A percentile compares a stretch with the other conserved stretches of the same genome.
These are phyloP conservation scores for Rhynchotus rufescens DNA, from an alignment of 2,797 vertebrate genomes.

Conservation along the genomic window DNA sequence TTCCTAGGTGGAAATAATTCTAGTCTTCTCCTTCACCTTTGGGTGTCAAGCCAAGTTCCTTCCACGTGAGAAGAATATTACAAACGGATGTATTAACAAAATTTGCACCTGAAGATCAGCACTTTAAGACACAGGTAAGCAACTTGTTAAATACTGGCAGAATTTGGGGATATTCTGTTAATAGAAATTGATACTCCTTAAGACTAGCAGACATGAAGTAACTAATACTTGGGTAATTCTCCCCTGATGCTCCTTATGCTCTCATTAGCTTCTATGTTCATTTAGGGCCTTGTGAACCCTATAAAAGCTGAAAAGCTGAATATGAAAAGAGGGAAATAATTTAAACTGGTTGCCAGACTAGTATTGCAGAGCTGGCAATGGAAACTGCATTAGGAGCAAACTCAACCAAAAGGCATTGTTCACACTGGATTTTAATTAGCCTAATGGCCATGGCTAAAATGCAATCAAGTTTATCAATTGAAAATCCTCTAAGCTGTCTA, in stretches of 20 bases:
- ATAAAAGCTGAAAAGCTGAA: neutral
- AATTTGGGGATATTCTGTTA: neutral
- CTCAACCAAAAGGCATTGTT: constrained; percentile 65
- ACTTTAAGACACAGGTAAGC: neutral
- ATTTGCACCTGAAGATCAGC: neutral
- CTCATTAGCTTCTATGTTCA: neutral
- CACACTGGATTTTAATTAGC: constrained; percentile 72
- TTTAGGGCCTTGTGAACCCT: neutral
- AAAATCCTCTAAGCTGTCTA: constrained; percentile 20
- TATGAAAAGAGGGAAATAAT: neutral
- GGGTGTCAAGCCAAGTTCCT: neutral
- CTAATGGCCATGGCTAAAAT: constrained; percentile 60
- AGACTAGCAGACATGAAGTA: neutral
- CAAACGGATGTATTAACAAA: neutral
- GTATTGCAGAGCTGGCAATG: constrained; percentile 45
- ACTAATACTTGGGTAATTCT: neutral
- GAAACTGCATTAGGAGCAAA: constrained; percentile 61
- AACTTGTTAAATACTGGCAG: neutral
- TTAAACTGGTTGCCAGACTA: constrained; percentile 60
- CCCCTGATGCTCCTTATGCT: accelerated
- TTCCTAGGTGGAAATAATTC: neutral
- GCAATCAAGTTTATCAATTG: constrained; percentile 19
- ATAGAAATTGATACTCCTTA: neutral
- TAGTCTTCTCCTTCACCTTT: neutral
- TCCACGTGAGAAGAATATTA: neutral